These are phyloP conservation scores for Pseudomyrmex concolor DNA, from an alignment of 1,140 invertebrate genomes.

Conservation along the genomic window DNA sequence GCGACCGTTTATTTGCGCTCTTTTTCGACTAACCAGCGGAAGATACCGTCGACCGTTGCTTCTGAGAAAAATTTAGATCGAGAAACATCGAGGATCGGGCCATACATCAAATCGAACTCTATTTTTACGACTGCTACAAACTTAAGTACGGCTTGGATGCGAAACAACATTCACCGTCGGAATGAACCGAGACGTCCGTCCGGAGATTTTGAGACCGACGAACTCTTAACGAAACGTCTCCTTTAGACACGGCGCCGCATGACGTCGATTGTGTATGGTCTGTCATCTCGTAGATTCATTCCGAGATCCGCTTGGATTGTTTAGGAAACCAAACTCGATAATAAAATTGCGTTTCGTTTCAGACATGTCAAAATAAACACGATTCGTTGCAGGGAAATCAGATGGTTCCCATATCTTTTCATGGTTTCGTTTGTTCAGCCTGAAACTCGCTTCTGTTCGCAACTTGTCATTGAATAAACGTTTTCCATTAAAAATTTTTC, in stretches of 20 bases:
- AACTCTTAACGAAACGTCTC: slow-evolving; percentile 43
- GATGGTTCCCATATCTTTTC: slow-evolving; percentile 62
- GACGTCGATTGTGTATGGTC: slow-evolving; percentile 72
- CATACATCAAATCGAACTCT: slow-evolving; percentile 36
- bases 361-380: slow-evolving; percentile 65
- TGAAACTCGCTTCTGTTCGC: not conserved
- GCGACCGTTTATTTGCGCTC: slow-evolving; percentile 36
- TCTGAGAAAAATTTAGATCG: slow-evolving; percentile 59
- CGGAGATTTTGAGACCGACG: slow-evolving; percentile 39
- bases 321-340: slow-evolving; percentile 62
- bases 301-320: slow-evolving; percentile 70
- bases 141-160: slow-evolving; percentile 19
- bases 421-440: slow-evolving; percentile 11
- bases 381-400: slow-evolving; percentile 18
- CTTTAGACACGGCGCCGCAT: slow-evolving; percentile 52
- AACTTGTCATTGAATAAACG: not conserved
- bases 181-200: slow-evolving; percentile 41
- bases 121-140: slow-evolving; percentile 61
- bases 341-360: slow-evolving; percentile 45
- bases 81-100: slow-evolving; percentile 36
- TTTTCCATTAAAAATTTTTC: not conserved
- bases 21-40: slow-evolving; percentile 39
- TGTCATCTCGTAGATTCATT: slow-evolving; percentile 67
- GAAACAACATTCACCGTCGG: slow-evolving; percentile 9
- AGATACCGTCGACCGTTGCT: slow-evolving; percentile 31